Evolutionary conservation across 2,113 vertebrate species (phyloP), one percentile per base, ranked within the genome.

Genomic region (Silurus asotus): DNA sequence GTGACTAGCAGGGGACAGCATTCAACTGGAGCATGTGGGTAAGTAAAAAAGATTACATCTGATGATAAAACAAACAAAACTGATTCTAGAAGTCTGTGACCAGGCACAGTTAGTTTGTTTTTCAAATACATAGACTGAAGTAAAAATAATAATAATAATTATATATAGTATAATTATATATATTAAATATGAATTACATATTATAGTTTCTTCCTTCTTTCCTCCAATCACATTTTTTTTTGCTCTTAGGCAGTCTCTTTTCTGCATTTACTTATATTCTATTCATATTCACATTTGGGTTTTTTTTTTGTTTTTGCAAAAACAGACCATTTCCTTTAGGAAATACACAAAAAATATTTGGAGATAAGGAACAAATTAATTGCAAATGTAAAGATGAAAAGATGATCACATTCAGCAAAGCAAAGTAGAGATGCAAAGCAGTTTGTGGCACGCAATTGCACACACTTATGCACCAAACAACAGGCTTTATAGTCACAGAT

Each of bases 91-190:
- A 87, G 87, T 81, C 87, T 17, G 80, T n/a, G 69, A 85, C 88
- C 51, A 9, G 45, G 76, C 69, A 88, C 65, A 81, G 72, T 86
- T 53, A 48, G 70, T 86, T 88, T 87, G 65, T 74, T 55, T 90
- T 91, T 93, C 86, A 86, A 89, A 90, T 87, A 92, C 92, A 76
- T 89, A 87, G 88, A 90, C 9, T 75, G n/a, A 74, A 51, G 69
- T 48, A 3, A 23, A 67, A 67, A 13, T 28, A 37, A 48, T 8
- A 45, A 70, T 45, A 74, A 74, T 10, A 70, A 19, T 6, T 9
- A 25, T 37, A 37, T 37, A 37, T 37, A 37, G 37, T 37, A 37
- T 37, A 0, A 37, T 37, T 37, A 37, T 37, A 37, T 3, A 37
- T 37, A 2, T 37, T 37, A 37, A 37, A 37, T 37, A 37, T 37